A percentile compares a stretch with the other conserved stretches of the same genome.
Evolutionary conservation across 2,113 vertebrate species (phyloP).

Genomic region (Cheirogaleus medius): DNA sequence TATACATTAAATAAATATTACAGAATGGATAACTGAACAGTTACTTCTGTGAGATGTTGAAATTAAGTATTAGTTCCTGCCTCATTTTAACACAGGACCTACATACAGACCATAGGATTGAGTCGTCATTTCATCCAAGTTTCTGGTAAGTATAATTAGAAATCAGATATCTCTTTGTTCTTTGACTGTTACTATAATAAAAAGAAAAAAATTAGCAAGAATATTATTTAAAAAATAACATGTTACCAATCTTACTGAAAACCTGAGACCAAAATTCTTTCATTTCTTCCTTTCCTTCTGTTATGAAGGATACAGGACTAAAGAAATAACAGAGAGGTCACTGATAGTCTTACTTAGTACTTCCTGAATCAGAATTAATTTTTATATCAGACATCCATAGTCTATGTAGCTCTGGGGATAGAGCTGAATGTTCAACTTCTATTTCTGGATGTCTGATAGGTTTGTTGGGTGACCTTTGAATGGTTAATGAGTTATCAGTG

Average conservation of each 20-base stretch:
- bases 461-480: slow-evolving; percentile 51
- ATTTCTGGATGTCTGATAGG: background rate
- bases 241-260: background rate
- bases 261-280: background rate
- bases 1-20: background rate
- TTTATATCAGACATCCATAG: slow-evolving; percentile 36
- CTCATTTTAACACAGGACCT: background rate
- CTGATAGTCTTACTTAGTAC: slow-evolving; percentile 3
- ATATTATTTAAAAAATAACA: background rate
- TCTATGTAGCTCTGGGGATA: slow-evolving; percentile 25
- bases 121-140: background rate
- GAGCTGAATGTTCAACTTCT: background rate
- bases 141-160: background rate
- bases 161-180: background rate
- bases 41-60: background rate
- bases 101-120: background rate
- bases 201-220: background rate
- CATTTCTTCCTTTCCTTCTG: background rate
- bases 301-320: background rate
- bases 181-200: background rate
- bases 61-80: background rate
- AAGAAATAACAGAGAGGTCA: slow-evolving; percentile 23
- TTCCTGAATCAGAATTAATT: slow-evolving; percentile 43
- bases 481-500: slow-evolving; percentile 16
- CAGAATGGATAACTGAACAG: background rate